Evolutionary conservation across 2,797 vertebrate genomes (phyloP).

Genomic region (Ataeniobius toweri): DNA sequence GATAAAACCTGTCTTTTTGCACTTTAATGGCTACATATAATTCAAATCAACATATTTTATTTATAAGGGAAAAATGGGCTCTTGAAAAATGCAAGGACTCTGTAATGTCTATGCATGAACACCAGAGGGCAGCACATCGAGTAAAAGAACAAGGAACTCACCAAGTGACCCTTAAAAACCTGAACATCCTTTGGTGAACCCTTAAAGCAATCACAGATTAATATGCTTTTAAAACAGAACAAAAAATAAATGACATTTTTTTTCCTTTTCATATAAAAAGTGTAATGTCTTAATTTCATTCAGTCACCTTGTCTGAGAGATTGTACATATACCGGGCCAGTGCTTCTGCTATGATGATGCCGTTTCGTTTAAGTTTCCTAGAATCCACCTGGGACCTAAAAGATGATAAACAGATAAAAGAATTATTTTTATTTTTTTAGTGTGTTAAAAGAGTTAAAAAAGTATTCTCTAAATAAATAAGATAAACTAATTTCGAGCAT

Average conservation of each 20-base stretch:
- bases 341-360: conserved; percentile 79
- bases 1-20: neutral
- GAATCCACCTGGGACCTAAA: conserved; percentile 80
- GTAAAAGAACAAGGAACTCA: conserved; percentile 52
- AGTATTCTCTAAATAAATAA: neutral
- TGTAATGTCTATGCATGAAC: conserved; percentile 38
- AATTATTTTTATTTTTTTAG: neutral
- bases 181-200: conserved; percentile 80
- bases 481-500: conserved; percentile 8
- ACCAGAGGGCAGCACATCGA: conserved; percentile 54
- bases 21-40: neutral
- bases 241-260: neutral
- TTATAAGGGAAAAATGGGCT: neutral
- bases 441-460: no score
- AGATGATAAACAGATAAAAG: conserved; percentile 4
- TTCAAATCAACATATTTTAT: neutral
- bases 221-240: neutral
- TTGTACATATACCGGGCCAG: conserved; percentile 82
- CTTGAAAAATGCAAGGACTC: neutral
- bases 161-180: conserved; percentile 82
- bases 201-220: conserved; percentile 50
- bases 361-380: conserved; percentile 81
- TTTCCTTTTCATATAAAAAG: neutral
- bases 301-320: conserved; percentile 80
- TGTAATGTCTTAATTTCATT: neutral